Evolutionary conservation across 2,797 vertebrate species (phyloP).

Genomic region (Acrossocheilus fasciatus): DNA sequence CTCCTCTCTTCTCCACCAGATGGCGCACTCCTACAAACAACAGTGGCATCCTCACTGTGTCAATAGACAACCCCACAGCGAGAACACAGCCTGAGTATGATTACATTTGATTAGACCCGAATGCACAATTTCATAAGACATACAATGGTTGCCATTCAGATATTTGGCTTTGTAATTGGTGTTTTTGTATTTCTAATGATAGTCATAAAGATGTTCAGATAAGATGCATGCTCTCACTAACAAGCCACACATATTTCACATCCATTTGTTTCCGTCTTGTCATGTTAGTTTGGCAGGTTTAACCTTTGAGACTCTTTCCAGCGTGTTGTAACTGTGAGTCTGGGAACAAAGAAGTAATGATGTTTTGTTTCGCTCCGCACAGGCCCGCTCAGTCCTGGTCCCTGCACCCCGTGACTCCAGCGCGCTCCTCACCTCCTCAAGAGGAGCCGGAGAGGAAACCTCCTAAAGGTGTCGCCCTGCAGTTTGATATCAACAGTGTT

Average conservation of each 20-base stretch:
- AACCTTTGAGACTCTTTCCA: neutral
- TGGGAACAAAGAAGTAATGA: neutral
- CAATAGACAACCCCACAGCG: constrained; percentile 92
- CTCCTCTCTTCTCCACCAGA: constrained; percentile 75
- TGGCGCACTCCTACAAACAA: constrained; percentile 88
- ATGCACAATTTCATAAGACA: neutral
- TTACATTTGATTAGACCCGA: neutral
- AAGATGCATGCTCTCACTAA: neutral
- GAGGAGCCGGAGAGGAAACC: constrained; percentile 84
- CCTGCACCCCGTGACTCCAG: constrained; percentile 80
- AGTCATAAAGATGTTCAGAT: neutral
- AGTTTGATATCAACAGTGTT: constrained; percentile 98
- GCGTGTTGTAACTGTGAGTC: neutral
- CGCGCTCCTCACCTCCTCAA: constrained; percentile 78
- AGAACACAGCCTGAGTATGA: constrained; percentile 84
- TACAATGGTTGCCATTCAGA: neutral
- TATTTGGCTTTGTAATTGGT: neutral
- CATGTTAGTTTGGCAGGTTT: constrained; percentile 8
- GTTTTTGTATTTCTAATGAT: neutral
- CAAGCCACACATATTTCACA: neutral
- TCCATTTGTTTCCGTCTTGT: neutral
- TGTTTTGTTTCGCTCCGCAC: neutral
- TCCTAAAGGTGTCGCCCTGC: constrained; percentile 93
- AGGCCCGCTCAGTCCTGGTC: constrained; percentile 84
- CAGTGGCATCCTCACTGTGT: constrained; percentile 91